Base-by-base conservation (phyloP, 2,888 invertebrate genomes). In the Agrotis puta region DNA sequence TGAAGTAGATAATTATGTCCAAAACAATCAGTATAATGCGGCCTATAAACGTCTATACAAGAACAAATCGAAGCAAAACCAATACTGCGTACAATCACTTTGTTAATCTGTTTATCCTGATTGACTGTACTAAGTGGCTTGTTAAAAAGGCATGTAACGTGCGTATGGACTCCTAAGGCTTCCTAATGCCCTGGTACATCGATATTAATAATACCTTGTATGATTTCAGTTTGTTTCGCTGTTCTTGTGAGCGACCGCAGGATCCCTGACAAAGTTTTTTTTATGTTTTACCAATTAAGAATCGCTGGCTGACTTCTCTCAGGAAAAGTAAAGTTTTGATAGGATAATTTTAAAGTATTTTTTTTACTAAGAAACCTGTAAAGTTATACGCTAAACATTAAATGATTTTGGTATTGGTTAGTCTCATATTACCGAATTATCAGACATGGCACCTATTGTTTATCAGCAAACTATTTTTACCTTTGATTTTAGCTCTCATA, bases 41-140 rank as follows among this genome's bases (percentile, higher is more conserved):
- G 22, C 24, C 39, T 14, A 48, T 14, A 69, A 56, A 43, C 20
- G 48, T 56, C 3, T 56, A 67, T 48, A 56, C 53, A 20, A 20
- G 39, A 27, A 48, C 2, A 47, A 20, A 70, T 11, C 11, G 14
- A 24, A 50, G 57, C 45, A 72, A 63, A 57, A 57, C 33, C 24
- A 20, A 58, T 47, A 73, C 51, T 11, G 47, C 45, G 39, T 74
- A 51, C 50, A 58, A 58, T 47, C 64, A 65, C 70, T 79, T 65
- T 45, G 64, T 68, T 76, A 79, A 79, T 79, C 79, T 65, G 67
- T 24, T 70, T 58, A 74, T 74, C 79, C 68, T 78, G 64, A 79
- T 75, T 75, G 64, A 79, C 61, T 74, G 74, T 74, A 20, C 20
- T 79, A 80, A 80, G 76, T 70, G 79, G 79, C 64, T 76, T 58